Evolutionary conservation across 1,140 invertebrate species (phyloP).

Genomic region (Helicoverpa zea): DNA sequence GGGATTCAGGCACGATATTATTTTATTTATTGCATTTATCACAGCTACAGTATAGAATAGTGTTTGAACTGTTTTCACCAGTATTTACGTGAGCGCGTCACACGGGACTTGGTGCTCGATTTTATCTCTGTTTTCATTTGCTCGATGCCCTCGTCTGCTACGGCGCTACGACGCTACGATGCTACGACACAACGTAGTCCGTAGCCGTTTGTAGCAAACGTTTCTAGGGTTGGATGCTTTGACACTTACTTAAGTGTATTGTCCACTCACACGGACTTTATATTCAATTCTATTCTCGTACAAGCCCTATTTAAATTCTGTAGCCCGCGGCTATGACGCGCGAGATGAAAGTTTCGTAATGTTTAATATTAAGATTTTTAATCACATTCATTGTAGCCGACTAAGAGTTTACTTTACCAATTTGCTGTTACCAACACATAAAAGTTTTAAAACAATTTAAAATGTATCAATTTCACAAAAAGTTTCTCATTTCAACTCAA

Average conservation of each 20-base stretch:
- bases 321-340: slow-evolving; percentile 3
- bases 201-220: slow-evolving; percentile 11
- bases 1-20: no score
- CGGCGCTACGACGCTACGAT: slow-evolving; percentile 14
- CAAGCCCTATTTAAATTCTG: background rate
- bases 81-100: slow-evolving; percentile 46
- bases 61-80: slow-evolving; percentile 14
- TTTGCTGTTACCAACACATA: no score
- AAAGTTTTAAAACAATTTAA: no score
- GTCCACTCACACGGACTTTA: background rate
- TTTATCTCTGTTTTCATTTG: slow-evolving; percentile 55
- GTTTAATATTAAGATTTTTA: slow-evolving; percentile 4
- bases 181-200: slow-evolving; percentile 5
- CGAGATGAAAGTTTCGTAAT: background rate
- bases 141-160: slow-evolving; percentile 35
- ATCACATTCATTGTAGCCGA: no score
- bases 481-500: no score
- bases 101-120: slow-evolving; percentile 34
- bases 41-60: background rate
- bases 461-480: no score
- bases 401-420: no score
- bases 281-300: slow-evolving; percentile 4
- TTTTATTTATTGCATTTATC: no score
- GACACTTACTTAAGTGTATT: slow-evolving; percentile 21
- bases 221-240: slow-evolving; percentile 22